Evolutionary conservation across 2,888 invertebrate genomes (phyloP).

Genomic region (Sialis fuliginosa): DNA sequence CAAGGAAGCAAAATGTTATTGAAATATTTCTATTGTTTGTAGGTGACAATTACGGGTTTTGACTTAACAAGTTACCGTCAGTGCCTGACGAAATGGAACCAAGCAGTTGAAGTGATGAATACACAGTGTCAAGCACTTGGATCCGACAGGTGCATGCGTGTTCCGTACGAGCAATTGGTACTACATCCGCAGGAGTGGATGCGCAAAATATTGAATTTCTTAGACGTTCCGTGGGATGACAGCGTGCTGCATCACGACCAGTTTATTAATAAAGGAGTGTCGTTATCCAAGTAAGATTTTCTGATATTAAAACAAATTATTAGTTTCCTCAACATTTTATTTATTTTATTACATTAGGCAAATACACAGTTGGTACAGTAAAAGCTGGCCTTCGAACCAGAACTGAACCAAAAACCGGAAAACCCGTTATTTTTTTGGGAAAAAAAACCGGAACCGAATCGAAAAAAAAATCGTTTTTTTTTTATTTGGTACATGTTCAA

Average conservation of each 20-base stretch:
- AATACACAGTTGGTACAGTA: too few relatives aligned
- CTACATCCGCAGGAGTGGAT: conserved; percentile 82
- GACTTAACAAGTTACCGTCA: conserved; percentile 86
- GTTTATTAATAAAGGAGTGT: conserved; percentile 90
- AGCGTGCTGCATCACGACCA: conserved; percentile 95
- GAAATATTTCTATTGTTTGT: conserved; percentile 7
- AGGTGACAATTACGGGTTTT: conserved; percentile 79
- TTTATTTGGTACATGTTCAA: too few relatives aligned
- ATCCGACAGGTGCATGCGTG: conserved; percentile 56
- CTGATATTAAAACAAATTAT: too few relatives aligned
- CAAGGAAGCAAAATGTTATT: not conserved
- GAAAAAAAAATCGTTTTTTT: too few relatives aligned
- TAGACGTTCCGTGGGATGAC: conserved; percentile 88
- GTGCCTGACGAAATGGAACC: conserved; percentile 94
- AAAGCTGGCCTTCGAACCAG: too few relatives aligned
- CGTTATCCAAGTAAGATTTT: conserved; percentile 75
- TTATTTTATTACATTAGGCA: too few relatives aligned
- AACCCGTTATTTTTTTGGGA: too few relatives aligned
- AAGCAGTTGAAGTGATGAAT: conserved; percentile 87
- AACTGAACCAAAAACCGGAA: too few relatives aligned
- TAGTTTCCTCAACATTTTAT: too few relatives aligned
- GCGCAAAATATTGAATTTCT: conserved; percentile 70
- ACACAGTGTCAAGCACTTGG: conserved; percentile 78
- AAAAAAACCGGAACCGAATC: too few relatives aligned
- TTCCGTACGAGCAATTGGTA: conserved; percentile 95